Conservation (phyloP, 64 coral and sea anemone genomes). For the Dendronephthya gigantea region DNA sequence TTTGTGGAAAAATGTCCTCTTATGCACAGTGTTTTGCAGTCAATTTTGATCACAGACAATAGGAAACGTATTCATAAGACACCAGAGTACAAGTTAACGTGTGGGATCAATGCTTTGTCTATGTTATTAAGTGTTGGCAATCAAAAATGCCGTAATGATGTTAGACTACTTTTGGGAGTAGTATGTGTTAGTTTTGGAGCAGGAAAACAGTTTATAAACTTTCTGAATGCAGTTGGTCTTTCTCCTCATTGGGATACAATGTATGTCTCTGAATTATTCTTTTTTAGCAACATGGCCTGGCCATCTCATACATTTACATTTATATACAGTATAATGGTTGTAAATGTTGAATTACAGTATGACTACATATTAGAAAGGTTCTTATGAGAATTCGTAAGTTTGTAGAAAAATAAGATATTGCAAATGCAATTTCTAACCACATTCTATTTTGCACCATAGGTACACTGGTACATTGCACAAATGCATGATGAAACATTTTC, state of each 20-base stretch:
- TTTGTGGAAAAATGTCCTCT: constrained; percentile 20
- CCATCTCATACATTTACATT: too few species aligned
- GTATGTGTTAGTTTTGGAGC: constrained; percentile 15
- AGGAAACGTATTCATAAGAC: neutral
- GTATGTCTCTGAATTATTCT: neutral
- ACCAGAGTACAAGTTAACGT: constrained; percentile 11
- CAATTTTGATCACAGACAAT: constrained; percentile 7
- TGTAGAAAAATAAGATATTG: too few species aligned
- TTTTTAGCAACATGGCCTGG: neutral
- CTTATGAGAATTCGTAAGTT: too few species aligned
- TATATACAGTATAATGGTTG: too few species aligned
- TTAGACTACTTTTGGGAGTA: constrained; percentile 7
- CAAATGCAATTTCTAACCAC: too few species aligned
- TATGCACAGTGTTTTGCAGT: constrained; percentile 17
- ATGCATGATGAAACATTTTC: too few species aligned
- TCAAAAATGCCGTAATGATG: constrained; percentile 1
- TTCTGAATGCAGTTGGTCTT: constrained; percentile 15
- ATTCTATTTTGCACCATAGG: too few species aligned
- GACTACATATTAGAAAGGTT: too few species aligned
- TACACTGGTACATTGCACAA: too few species aligned
- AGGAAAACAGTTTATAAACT: constrained; percentile 19
- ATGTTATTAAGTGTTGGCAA: constrained; percentile 9
- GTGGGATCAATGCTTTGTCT: constrained; percentile 8
- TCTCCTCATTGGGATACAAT: constrained; percentile 21
- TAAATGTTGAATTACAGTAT: too few species aligned